Evolutionary conservation across 2,113 vertebrate genomes (phyloP).

Genomic region (Myocastor coypus): DNA sequence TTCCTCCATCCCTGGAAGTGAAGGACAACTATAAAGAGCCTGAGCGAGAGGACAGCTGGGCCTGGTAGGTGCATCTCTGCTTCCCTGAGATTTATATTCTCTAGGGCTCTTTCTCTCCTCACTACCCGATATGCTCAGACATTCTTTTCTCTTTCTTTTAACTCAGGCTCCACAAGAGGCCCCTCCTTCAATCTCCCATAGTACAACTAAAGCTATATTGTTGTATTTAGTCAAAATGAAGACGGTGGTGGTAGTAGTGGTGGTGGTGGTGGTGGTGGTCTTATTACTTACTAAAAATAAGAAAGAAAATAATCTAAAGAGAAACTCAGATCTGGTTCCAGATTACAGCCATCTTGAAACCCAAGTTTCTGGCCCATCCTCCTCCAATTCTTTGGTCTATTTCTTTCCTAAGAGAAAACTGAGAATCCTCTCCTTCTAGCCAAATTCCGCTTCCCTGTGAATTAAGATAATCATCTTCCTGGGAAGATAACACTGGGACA

Average conservation of each 20-base stretch:
- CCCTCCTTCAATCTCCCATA: background rate
- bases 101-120: background rate
- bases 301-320: background rate
- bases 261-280: background rate
- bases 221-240: slow-evolving; percentile 3
- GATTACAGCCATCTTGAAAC: background rate
- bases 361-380: background rate
- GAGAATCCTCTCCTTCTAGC: background rate
- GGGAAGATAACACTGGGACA: background rate
- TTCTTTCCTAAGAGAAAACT: background rate
- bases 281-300: background rate
- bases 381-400: background rate
- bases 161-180: background rate
- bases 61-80: background rate
- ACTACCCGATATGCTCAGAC: background rate
- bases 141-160: background rate
- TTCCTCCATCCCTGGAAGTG: background rate
- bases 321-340: background rate
- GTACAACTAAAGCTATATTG: background rate
- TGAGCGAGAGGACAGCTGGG: background rate
- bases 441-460: background rate
- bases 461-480: background rate
- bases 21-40: background rate
- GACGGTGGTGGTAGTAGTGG: no score
- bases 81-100: background rate